Conservation (phyloP, 2,888 invertebrate genomes). For the Hipparchia sbordonii region DNA sequence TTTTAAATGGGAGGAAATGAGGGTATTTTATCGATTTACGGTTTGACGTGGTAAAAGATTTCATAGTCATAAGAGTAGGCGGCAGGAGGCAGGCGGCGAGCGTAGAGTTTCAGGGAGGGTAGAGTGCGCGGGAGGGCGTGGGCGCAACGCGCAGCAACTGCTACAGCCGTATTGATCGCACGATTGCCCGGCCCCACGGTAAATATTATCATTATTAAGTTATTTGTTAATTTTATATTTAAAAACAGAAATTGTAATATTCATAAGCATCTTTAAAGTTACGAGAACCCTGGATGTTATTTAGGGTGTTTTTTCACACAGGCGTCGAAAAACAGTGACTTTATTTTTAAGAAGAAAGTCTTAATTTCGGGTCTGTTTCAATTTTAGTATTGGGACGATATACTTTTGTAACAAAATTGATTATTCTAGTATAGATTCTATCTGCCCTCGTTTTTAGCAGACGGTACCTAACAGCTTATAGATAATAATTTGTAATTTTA, state of each 20-base stretch:
- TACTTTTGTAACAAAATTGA: not conserved
- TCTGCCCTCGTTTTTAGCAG: too few relatives aligned
- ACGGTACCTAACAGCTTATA: too few relatives aligned
- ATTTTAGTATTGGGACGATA: not conserved
- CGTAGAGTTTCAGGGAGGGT: slow-evolving; percentile 61
- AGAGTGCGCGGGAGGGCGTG: slow-evolving; percentile 54
- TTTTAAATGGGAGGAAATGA: not conserved
- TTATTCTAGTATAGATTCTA: not conserved
- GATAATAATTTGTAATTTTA: too few relatives aligned
- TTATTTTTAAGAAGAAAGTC: too few relatives aligned
- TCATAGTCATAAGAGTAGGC: slow-evolving; percentile 63
- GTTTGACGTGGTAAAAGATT: slow-evolving; percentile 43
- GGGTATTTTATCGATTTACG: slow-evolving; percentile 22
- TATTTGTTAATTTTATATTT: slow-evolving; percentile 9
- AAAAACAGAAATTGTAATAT: not conserved
- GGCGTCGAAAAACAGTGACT: too few relatives aligned
- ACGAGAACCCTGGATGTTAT: not conserved
- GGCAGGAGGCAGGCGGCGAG: slow-evolving; percentile 65
- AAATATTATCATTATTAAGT: slow-evolving; percentile 63
- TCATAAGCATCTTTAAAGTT: not conserved
- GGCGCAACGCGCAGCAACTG: slow-evolving; percentile 66
- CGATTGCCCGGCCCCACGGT: slow-evolving; percentile 66
- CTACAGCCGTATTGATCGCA: slow-evolving; percentile 70
- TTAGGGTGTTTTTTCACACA: too few relatives aligned
- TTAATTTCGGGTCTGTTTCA: not conserved